Evolutionary conservation across 2,888 invertebrate species (phyloP).

Genomic region (Drosophila kuntzei): DNA sequence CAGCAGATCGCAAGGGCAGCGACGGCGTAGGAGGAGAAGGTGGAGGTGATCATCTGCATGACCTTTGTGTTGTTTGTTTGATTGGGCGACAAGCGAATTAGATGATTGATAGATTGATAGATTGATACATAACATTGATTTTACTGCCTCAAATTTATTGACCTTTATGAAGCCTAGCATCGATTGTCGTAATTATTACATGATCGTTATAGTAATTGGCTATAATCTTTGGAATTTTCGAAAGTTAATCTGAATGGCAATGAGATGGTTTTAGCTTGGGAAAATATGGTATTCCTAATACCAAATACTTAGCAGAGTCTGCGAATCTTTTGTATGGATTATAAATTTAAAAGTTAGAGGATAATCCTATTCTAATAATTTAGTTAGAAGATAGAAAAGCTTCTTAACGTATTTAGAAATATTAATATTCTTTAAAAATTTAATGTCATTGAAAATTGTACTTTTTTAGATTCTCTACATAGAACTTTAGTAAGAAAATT

Average conservation of each 20-base stretch:
- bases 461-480: no score
- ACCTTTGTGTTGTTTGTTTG: conserved; percentile 70
- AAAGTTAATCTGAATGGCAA: conserved; percentile 36
- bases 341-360: background rate
- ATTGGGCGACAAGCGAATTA: conserved; percentile 26
- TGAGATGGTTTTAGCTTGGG: conserved; percentile 18
- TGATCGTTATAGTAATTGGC: conserved; percentile 33
- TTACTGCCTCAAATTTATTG: conserved; percentile 25
- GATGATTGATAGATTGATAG: conserved; percentile 32
- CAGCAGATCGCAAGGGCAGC: conserved; percentile 82
- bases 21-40: conserved; percentile 75
- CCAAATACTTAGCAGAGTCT: background rate
- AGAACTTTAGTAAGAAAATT: no score
- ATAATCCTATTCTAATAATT: background rate
- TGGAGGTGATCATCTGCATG: conserved; percentile 82
- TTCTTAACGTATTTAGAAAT: no score
- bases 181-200: conserved; percentile 40
- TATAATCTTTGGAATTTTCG: conserved; percentile 36
- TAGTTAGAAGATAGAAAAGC: no score
- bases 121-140: conserved; percentile 41
- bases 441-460: no score
- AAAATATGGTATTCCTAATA: conserved; percentile 10
- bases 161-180: conserved; percentile 52
- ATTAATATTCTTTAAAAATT: no score
- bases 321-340: background rate